Conservation (phyloP, 2,113 vertebrate genomes). For the Psilopogon haemacephalus region DNA sequence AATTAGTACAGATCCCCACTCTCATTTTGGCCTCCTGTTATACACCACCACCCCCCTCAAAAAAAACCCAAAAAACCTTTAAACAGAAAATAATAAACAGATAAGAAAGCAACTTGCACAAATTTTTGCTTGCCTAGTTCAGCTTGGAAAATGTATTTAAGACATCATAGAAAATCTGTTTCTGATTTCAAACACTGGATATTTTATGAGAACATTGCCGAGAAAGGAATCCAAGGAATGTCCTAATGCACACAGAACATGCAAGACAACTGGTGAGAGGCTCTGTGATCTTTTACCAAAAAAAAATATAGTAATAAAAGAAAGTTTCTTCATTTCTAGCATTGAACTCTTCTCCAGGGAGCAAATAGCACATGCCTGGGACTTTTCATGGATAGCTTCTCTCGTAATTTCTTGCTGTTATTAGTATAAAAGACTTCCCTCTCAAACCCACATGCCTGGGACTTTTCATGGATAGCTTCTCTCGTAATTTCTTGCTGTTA, state of each 20-base stretch:
- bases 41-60: neutral
- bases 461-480: slow-evolving; percentile 68
- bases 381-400: slow-evolving; percentile 68
- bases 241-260: slow-evolving; percentile 59
- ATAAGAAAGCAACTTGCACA: neutral
- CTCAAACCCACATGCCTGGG: slow-evolving; percentile 64
- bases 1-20: neutral
- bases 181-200: slow-evolving; percentile 75
- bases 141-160: slow-evolving; percentile 66
- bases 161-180: slow-evolving; percentile 76
- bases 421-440: slow-evolving; percentile 73
- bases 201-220: slow-evolving; percentile 70
- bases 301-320: slow-evolving; percentile 4
- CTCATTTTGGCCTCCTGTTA: neutral
- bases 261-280: slow-evolving; percentile 76
- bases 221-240: slow-evolving; percentile 81
- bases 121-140: slow-evolving; percentile 31
- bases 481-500: slow-evolving; percentile 74
- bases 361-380: slow-evolving; percentile 68
- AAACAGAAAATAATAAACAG: neutral
- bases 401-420: slow-evolving; percentile 74
- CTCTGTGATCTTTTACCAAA: slow-evolving; percentile 41
- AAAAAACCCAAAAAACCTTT: neutral
- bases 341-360: slow-evolving; percentile 52
- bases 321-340: slow-evolving; percentile 27